Evolutionary conservation across 2,797 vertebrate species (phyloP).

Genomic region (Siniperca obscura): DNA sequence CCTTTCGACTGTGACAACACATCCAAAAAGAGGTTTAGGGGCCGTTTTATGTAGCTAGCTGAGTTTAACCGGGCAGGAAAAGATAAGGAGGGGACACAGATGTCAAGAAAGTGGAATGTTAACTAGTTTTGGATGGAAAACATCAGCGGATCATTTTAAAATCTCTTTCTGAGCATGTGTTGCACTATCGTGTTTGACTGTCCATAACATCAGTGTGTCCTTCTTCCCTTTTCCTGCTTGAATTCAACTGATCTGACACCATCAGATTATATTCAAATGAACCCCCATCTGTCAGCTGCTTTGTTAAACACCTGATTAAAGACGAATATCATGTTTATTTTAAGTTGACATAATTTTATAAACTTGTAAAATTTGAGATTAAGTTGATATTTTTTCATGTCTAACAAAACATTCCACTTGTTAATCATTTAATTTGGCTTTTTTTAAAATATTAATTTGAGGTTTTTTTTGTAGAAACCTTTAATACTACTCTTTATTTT

Average conservation of each 20-base stretch:
- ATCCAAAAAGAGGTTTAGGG: slow-evolving; percentile 44
- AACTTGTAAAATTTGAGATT: slow-evolving; percentile 60
- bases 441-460: slow-evolving; percentile 35
- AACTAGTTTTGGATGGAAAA: slow-evolving; percentile 31
- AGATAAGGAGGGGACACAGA: slow-evolving; percentile 19
- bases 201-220: slow-evolving; percentile 40
- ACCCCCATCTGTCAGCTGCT: slow-evolving; percentile 33
- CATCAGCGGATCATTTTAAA: slow-evolving; percentile 32
- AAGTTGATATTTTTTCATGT: slow-evolving; percentile 55
- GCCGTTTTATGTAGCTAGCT: slow-evolving; percentile 71
- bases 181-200: slow-evolving; percentile 51
- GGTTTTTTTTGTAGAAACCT: slow-evolving; percentile 60
- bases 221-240: slow-evolving; percentile 41
- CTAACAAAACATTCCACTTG: slow-evolving; percentile 79
- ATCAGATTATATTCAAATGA: slow-evolving; percentile 17
- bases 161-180: slow-evolving; percentile 54
- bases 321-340: slow-evolving; percentile 54
- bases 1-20: slow-evolving; percentile 70
- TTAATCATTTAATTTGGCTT: slow-evolving; percentile 67
- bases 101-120: background rate
- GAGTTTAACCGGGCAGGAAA: slow-evolving; percentile 33
- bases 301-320: slow-evolving; percentile 26
- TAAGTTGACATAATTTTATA: slow-evolving; percentile 62
- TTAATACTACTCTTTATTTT: slow-evolving; percentile 54
- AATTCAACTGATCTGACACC: slow-evolving; percentile 20